Evolutionary conservation across 2,797 vertebrate genomes (phyloP), one percentile per base, ranked within the genome.

Genomic region (Antrozous pallidus): DNA sequence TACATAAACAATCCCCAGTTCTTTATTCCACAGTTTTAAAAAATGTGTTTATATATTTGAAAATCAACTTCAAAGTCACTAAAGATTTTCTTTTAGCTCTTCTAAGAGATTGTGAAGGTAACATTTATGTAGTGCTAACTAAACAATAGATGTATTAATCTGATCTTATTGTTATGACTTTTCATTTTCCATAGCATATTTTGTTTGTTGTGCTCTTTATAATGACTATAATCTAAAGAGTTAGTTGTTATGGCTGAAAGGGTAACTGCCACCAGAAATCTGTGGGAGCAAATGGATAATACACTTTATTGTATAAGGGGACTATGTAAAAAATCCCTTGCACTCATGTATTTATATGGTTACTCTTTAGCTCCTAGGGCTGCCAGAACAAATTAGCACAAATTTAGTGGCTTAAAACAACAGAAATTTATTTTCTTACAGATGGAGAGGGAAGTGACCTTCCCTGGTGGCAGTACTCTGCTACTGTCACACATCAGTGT

Each of bases 211-310:
- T 89, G 47, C 24, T 93, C 74, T 86, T 96, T 81, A 73, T 93
- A 96, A 97, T 95, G 96, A 93, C 71, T 67, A 24, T 97, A 97
- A 86, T 88, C 86, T 92, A 80, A 96, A 26, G 93, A 85, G 89
- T 77, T 95, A 79, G 84, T 71, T 95, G 65, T 83, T 96, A 92
- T 90, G 77, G 87, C 38, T 97, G 90, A 97, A 97, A 95, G 94
- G 73, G 70, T 92, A 97, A 96, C 87, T 97, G 89, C 61, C 92
- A 69, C 71, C 54, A 96, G 95, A 95, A 96, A 97, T 75, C 91
- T 56, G 36, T 42, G 73, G 91, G 96, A 97, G 42, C 56, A 88
- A 96, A 95, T 95, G 96, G 95, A 96, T 97, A 96, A 95, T 95
- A 56, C 31, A 67, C 86, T 97, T 97, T 0, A 1, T 91, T 95